These are phyloP conservation scores for Corythaeola cristata DNA, from an alignment of 2,113 vertebrate species.

Conservation along the genomic window DNA sequence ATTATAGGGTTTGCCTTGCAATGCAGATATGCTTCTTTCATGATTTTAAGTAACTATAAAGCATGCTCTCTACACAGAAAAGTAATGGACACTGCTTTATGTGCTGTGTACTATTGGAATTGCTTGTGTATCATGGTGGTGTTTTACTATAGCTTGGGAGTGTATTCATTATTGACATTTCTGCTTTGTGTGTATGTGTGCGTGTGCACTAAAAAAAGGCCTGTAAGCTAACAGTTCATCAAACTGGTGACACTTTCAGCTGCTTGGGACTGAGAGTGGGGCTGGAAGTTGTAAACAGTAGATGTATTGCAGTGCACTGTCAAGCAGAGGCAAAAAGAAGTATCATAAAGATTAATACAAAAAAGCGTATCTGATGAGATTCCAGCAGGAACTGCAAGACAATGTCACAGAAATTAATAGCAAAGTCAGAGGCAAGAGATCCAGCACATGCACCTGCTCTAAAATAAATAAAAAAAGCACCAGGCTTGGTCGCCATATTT, in stretches of 20 bases:
- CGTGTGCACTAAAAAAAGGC: not conserved
- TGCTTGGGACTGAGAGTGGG: not conserved
- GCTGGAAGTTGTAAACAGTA: not conserved
- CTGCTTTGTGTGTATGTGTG: accelerated
- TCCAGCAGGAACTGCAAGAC: not conserved
- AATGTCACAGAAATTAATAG: not conserved
- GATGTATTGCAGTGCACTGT: not conserved
- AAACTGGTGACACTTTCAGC: not conserved
- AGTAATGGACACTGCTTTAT: not conserved
- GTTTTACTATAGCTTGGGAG: not conserved
- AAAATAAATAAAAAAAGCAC: not conserved
- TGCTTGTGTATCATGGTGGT: not conserved
- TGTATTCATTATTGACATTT: not conserved
- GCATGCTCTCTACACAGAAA: not conserved
- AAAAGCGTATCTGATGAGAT: not conserved
- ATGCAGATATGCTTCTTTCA: accelerated
- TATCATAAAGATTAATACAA: not conserved
- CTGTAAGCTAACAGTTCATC: not conserved
- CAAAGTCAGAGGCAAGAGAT: not conserved
- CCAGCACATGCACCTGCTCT: not conserved
- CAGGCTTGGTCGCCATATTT: not conserved
- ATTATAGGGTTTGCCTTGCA: not conserved
- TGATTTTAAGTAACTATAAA: not conserved
- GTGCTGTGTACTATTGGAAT: not conserved
- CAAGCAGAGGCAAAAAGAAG: not conserved